These are phyloP conservation scores for Melanostoma scalare DNA, from an alignment of 2,888 invertebrate species.

Conservation along the genomic window DNA sequence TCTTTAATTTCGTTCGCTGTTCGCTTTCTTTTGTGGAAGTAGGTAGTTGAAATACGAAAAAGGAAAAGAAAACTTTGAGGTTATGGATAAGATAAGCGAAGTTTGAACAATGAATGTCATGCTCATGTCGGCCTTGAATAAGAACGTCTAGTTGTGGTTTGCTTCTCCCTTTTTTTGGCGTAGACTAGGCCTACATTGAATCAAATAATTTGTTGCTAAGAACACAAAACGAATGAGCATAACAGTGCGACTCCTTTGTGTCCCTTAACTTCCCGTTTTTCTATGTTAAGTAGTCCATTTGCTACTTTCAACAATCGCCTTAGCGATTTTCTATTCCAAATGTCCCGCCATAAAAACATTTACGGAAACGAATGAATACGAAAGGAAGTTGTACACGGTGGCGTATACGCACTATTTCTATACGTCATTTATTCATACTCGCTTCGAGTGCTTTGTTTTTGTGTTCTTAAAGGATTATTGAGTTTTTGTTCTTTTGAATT, in stretches of 20 bases:
- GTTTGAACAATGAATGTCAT: no score
- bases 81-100: no score
- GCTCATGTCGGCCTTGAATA: no score
- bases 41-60: background rate
- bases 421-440: background rate
- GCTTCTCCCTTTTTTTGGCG: no score
- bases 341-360: constrained; percentile 49
- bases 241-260: background rate
- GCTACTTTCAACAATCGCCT: constrained; percentile 63
- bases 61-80: no score
- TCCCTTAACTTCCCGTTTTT: background rate
- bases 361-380: constrained; percentile 8
- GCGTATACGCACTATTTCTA: constrained; percentile 58
- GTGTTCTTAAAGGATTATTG: constrained; percentile 27
- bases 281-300: constrained; percentile 37
- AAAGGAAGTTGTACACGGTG: constrained; percentile 25
- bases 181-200: background rate
- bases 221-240: no score
- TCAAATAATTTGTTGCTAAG: background rate
- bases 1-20: background rate
- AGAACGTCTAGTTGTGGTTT: no score
- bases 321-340: constrained; percentile 40
- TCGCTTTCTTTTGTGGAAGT: background rate
- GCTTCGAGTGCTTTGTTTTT: constrained; percentile 28
- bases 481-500: constrained; percentile 8